These are phyloP conservation scores for Cheilosia vulpina DNA, from an alignment of 2,888 invertebrate species.

Conservation along the genomic window DNA sequence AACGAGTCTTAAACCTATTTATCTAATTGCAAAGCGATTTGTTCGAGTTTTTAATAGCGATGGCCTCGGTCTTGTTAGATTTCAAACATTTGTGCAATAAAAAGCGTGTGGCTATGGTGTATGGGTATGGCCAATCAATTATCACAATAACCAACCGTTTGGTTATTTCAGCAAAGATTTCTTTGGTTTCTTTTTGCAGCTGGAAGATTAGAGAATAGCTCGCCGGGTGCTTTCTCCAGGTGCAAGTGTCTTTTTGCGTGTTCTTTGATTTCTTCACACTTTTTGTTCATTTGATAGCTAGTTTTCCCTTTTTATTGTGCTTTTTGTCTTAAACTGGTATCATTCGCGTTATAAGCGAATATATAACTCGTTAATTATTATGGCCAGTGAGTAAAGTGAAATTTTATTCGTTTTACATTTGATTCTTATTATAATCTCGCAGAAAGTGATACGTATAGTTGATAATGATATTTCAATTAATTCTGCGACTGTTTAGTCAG, in stretches of 20 bases:
- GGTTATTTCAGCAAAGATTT: conserved; percentile 30
- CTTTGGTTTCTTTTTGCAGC: conserved; percentile 35
- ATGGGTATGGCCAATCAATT: conserved; percentile 38
- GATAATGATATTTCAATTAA: not conserved
- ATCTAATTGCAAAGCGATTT: conserved; percentile 29
- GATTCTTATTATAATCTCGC: not conserved
- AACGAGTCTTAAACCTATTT: conserved; percentile 3
- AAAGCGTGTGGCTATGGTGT: conserved; percentile 7
- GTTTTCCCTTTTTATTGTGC: conserved; percentile 65
- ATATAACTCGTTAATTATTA: conserved; percentile 35
- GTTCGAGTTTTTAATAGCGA: conserved; percentile 2
- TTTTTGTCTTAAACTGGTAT: conserved; percentile 16
- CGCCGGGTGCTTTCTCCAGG: conserved; percentile 61
- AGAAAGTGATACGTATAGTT: conserved; percentile 10
- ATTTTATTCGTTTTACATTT: conserved; percentile 28
- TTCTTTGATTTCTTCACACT: conserved; percentile 39
- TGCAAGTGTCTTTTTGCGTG: conserved; percentile 34
- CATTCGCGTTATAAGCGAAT: conserved; percentile 9
- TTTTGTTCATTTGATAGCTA: conserved; percentile 37
- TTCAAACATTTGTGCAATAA: conserved; percentile 9
- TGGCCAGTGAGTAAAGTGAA: conserved; percentile 35
- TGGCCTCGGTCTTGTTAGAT: not conserved
- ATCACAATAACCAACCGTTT: conserved; percentile 34
- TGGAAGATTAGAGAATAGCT: conserved; percentile 13
- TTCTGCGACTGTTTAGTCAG: not conserved